Evolutionary conservation across 2,797 vertebrate genomes (phyloP).

Genomic region (Catamblyrhynchus diadema): DNA sequence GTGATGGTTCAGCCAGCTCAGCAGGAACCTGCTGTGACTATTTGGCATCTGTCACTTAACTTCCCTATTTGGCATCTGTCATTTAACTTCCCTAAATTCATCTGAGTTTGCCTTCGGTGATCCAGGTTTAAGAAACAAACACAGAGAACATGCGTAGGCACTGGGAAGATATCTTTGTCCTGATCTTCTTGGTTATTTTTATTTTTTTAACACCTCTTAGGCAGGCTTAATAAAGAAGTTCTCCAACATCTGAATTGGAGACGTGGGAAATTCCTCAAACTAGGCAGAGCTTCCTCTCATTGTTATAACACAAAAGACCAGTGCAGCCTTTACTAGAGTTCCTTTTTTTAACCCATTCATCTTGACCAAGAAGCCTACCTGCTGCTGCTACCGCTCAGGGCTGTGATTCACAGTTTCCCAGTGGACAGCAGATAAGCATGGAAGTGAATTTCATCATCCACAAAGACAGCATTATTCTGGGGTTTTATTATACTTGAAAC

Average conservation of each 20-base stretch:
- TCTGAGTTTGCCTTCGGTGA: neutral
- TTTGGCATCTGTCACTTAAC: conserved; percentile 1
- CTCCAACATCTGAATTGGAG: conserved; percentile 60
- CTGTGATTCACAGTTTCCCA: neutral
- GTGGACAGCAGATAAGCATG: neutral
- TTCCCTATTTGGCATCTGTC: neutral
- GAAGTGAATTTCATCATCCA: neutral
- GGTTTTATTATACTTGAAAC: neutral
- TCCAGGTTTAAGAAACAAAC: conserved; percentile 13
- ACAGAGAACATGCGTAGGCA: conserved; percentile 2
- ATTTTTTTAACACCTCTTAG: conserved; percentile 71
- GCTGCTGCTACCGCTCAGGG: neutral
- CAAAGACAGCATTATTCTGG: neutral
- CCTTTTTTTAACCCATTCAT: conserved; percentile 65
- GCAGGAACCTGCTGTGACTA: neutral
- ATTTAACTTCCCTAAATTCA: neutral
- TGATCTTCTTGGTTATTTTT: conserved; percentile 44
- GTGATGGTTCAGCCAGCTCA: neutral
- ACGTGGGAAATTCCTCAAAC: conserved; percentile 80
- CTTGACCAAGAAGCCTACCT: neutral
- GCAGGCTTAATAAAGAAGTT: conserved; percentile 67
- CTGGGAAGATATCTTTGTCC: conserved; percentile 19
- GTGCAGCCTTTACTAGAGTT: conserved; percentile 39
- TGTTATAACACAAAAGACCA: conserved; percentile 72
- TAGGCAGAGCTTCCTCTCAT: conserved; percentile 76